Percentiles rank a stretch among this genome's conserved stretches.
Conservation (phyloP, 2,113 vertebrate species). For the Dromiciops gliroides region DNA sequence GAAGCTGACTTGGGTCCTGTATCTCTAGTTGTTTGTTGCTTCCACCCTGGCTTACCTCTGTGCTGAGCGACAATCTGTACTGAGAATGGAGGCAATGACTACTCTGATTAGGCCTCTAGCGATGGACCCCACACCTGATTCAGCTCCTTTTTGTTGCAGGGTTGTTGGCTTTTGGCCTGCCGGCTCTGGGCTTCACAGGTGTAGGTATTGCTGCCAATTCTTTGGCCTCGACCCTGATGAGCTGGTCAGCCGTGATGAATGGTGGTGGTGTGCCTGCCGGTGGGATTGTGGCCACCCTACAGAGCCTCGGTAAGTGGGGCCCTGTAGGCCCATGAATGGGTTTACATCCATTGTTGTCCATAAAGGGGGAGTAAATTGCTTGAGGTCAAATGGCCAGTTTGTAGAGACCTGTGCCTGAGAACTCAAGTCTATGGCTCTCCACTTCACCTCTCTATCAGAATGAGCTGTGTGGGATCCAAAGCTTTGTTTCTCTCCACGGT, state of each 20-base stretch:
- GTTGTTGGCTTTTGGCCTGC: not conserved
- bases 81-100: not conserved
- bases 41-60: not conserved
- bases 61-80: not conserved
- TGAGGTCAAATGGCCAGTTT: not conserved
- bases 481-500: not conserved
- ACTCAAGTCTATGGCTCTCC: not conserved
- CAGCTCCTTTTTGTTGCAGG: not conserved
- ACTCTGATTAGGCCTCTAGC: not conserved
- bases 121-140: not conserved
- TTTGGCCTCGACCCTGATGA: not conserved
- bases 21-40: not conserved
- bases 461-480: not conserved
- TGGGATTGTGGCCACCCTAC: slow-evolving; percentile 45
- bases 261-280: slow-evolving; percentile 21
- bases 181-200: not conserved
- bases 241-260: not conserved
- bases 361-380: not conserved
- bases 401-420: not conserved
- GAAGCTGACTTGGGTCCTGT: too few relatives aligned
- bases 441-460: not conserved
- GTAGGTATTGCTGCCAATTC: not conserved
- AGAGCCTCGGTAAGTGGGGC: slow-evolving; percentile 38
- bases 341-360: not conserved
- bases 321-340: not conserved